Percentiles rank a stretch among this genome's conserved stretches.
Conservation (phyloP, 2,113 vertebrate species). For the Rhombomys opimus region DNA sequence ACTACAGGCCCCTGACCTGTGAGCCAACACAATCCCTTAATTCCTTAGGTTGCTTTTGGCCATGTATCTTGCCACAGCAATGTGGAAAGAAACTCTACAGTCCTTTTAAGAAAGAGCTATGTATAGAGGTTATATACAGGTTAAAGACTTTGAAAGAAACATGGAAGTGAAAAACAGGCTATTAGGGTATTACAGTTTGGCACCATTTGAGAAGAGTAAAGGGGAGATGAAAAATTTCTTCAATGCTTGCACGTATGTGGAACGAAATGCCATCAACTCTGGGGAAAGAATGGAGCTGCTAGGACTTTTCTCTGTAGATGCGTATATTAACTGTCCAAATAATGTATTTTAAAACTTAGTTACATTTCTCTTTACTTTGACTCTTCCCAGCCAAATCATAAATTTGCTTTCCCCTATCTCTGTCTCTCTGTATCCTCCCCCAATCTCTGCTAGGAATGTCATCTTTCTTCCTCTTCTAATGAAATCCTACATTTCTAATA, state of each 20-base stretch:
- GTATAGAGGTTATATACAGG: background rate
- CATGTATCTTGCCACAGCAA: background rate
- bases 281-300: background rate
- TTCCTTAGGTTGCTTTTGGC: background rate
- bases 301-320: background rate
- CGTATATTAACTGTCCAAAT: background rate
- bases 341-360: background rate
- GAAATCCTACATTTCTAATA: background rate
- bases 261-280: background rate
- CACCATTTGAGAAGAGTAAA: background rate
- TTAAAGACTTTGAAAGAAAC: background rate
- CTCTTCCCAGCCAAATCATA: background rate
- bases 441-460: background rate
- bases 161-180: background rate
- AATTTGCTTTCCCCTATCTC: background rate
- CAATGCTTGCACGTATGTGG: background rate
- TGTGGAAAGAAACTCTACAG: background rate
- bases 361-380: background rate
- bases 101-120: background rate
- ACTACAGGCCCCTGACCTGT: background rate
- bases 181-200: background rate
- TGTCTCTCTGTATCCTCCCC: background rate
- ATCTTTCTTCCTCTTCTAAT: background rate
- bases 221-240: background rate
- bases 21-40: background rate